Conservation (phyloP, 2,888 invertebrate species). For the Atethmia centrago region DNA sequence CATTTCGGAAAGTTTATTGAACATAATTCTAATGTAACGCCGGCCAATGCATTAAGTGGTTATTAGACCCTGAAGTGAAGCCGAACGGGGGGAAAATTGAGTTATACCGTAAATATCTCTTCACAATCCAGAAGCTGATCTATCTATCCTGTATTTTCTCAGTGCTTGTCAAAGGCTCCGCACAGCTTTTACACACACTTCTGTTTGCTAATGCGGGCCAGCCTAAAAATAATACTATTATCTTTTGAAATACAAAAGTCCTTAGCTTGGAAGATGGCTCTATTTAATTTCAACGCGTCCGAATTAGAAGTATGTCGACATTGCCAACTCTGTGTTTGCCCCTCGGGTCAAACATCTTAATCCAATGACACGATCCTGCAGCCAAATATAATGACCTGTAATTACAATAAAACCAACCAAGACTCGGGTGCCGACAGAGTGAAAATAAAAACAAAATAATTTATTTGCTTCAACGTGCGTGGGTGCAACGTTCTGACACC, state of each 20-base stretch:
- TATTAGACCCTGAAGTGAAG: conserved; percentile 52
- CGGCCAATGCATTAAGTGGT: conserved; percentile 32
- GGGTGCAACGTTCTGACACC: conserved; percentile 37
- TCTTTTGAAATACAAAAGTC: neutral
- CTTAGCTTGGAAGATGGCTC: neutral
- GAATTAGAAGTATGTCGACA: conserved; percentile 9
- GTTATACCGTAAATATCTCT: conserved; percentile 11
- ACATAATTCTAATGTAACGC: conserved; percentile 40
- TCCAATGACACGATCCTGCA: conserved; percentile 45
- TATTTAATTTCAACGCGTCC: conserved; percentile 5
- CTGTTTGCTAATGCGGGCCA: neutral
- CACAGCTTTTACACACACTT: neutral
- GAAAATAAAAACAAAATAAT: conserved; percentile 50
- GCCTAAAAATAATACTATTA: neutral
- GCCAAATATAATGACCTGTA: conserved; percentile 55
- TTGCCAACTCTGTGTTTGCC: neutral
- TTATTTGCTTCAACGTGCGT: conserved; percentile 33
- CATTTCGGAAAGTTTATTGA: conserved; percentile 46
- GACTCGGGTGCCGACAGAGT: conserved; percentile 12
- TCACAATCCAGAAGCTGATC: neutral
- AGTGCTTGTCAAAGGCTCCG: neutral
- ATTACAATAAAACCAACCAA: conserved; percentile 44
- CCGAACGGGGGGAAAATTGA: conserved; percentile 21
- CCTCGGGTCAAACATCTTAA: conserved; percentile 40
- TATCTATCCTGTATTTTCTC: neutral